A percentile compares a stretch with the other conserved stretches of the same genome.
Conservation (phyloP, 2,797 vertebrate species). For the Coendou prehensilis region DNA sequence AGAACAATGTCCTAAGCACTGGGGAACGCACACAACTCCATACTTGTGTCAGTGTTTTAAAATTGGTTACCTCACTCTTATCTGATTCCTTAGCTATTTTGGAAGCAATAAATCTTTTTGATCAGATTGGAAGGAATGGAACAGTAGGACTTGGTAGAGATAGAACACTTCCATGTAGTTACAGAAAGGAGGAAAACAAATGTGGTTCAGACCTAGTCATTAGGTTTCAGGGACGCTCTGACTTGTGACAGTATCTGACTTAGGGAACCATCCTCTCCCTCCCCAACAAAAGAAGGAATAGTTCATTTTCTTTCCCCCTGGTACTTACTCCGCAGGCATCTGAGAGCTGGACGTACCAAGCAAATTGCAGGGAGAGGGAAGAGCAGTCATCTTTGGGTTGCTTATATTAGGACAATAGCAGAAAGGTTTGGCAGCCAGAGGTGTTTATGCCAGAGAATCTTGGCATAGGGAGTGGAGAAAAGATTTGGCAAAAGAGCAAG, state of each 20-base stretch:
- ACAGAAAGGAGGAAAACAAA: constrained; percentile 5
- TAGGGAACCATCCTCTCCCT: constrained; percentile 1
- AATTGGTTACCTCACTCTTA: background rate
- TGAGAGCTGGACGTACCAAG: constrained; percentile 58
- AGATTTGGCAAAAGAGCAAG: constrained; percentile 77
- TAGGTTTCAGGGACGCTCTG: background rate
- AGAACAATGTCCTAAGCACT: background rate
- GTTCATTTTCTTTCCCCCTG: background rate
- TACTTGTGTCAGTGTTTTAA: background rate
- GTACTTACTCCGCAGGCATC: constrained; percentile 53
- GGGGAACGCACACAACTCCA: background rate
- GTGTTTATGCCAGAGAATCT: constrained; percentile 80
- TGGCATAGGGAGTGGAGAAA: constrained; percentile 79
- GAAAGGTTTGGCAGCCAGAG: constrained; percentile 75
- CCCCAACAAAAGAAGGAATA: constrained; percentile 7
- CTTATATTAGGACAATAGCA: constrained; percentile 74
- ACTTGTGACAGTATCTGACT: background rate
- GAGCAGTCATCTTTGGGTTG: constrained; percentile 58
- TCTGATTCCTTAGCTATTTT: constrained; percentile 21
- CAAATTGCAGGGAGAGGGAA: constrained; percentile 36
- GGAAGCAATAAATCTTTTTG: background rate
- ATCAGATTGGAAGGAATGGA: constrained; percentile 11
- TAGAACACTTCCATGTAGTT: background rate
- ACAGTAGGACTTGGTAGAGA: background rate
- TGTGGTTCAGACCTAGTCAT: background rate